Conservation (phyloP, 2,797 vertebrate species). For the Fistularia commersonii region DNA sequence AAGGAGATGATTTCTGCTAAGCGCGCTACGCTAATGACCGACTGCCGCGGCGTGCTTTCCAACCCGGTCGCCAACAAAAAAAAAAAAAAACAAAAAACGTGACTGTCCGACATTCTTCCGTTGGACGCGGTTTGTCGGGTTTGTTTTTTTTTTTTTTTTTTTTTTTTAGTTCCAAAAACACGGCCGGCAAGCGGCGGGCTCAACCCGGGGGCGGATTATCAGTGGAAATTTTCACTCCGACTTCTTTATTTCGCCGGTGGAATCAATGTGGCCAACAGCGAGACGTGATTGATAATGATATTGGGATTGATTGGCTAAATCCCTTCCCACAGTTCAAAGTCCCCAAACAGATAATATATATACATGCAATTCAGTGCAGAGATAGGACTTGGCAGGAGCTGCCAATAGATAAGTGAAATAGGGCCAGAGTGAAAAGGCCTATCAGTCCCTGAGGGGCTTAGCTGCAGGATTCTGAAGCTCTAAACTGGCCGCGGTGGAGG, state of each 20-base stretch:
- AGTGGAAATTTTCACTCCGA: slow-evolving; percentile 81
- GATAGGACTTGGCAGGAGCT: slow-evolving; percentile 74
- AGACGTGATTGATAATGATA: slow-evolving; percentile 87
- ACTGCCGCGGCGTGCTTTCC: slow-evolving; percentile 12
- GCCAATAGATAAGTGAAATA: slow-evolving; percentile 84
- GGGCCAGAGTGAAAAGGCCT: slow-evolving; percentile 79
- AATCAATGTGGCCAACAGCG: slow-evolving; percentile 81
- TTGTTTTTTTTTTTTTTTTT: too few relatives aligned
- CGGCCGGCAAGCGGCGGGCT: slow-evolving; percentile 72
- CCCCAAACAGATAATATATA: slow-evolving; percentile 77
- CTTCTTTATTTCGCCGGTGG: slow-evolving; percentile 79
- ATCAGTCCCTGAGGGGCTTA: slow-evolving; percentile 76
- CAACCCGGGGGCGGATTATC: slow-evolving; percentile 85
- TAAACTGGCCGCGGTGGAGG: slow-evolving; percentile 67
- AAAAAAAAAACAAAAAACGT: slow-evolving; percentile 6
- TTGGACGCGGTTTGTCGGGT: slow-evolving; percentile 40
- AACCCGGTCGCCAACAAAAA: slow-evolving; percentile 2
- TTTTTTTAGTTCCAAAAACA: slow-evolving; percentile 49
- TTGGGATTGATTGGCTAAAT: slow-evolving; percentile 89
- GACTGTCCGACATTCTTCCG: slow-evolving; percentile 21
- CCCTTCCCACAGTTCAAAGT: slow-evolving; percentile 83
- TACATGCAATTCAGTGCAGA: slow-evolving; percentile 76
- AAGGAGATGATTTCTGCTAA: too few relatives aligned
- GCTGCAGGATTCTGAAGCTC: slow-evolving; percentile 75
- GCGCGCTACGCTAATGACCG: too few relatives aligned